Percentiles rank a stretch among this genome's conserved stretches.
Evolutionary conservation across 2,888 invertebrate genomes (phyloP).

Genomic region (Tyria jacobaeae): DNA sequence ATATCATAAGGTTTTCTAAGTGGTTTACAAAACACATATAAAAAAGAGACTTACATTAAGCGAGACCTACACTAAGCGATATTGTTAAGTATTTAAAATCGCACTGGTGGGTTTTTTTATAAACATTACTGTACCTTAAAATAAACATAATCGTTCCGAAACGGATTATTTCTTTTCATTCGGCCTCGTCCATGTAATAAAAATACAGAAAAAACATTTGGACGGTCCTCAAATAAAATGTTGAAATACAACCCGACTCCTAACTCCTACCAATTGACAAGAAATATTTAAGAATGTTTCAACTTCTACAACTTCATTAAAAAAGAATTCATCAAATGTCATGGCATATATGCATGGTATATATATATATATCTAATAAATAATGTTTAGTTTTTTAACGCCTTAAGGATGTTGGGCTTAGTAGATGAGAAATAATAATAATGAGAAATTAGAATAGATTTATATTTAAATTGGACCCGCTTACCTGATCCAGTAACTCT

Average conservation of each 20-base stretch:
- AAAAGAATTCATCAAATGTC: too few relatives aligned
- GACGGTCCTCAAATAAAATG: slow-evolving; percentile 24
- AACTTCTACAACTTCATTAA: slow-evolving; percentile 2
- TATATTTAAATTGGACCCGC: neutral
- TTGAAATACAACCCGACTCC: slow-evolving; percentile 6
- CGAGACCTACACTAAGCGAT: neutral
- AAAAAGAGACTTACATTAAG: neutral
- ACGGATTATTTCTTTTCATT: slow-evolving; percentile 32
- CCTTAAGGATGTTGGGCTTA: neutral
- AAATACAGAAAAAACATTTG: slow-evolving; percentile 30
- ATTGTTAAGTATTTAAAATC: neutral
- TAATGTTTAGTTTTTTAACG: too few relatives aligned
- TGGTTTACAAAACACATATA: too few relatives aligned
- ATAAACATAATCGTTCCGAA: slow-evolving; percentile 21
- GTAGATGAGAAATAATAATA: too few relatives aligned
- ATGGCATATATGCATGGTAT: too few relatives aligned
- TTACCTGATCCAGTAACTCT: neutral
- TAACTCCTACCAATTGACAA: neutral
- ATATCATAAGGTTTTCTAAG: too few relatives aligned
- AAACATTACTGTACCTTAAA: slow-evolving; percentile 11
- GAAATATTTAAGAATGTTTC: slow-evolving; percentile 1
- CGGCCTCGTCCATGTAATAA: slow-evolving; percentile 36
- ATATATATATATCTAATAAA: too few relatives aligned
- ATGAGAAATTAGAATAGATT: too few relatives aligned
- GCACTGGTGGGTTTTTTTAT: neutral